Percentiles rank a stretch among this genome's conserved stretches.
Conservation (phyloP, 1,140 invertebrate genomes). For the Pogonomyrmex californicus region DNA sequence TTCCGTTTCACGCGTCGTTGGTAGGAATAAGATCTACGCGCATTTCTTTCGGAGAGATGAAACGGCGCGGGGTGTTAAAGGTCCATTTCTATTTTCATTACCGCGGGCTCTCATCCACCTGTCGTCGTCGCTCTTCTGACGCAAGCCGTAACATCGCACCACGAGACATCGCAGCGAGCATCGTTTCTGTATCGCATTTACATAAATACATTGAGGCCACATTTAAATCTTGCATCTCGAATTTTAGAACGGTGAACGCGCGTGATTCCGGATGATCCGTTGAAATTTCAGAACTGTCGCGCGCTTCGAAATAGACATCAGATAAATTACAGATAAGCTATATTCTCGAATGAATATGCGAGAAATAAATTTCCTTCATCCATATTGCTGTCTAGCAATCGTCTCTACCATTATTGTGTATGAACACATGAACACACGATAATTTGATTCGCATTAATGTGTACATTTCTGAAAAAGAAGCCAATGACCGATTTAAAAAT, state of each 20-base stretch:
- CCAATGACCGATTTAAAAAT: not conserved
- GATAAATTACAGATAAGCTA: not conserved
- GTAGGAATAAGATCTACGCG: conserved; percentile 38
- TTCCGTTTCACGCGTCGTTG: not conserved
- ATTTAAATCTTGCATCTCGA: conserved; percentile 42
- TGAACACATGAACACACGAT: not conserved
- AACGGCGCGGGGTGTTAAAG: conserved; percentile 48
- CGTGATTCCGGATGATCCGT: not conserved
- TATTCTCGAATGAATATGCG: not conserved
- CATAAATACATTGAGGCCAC: conserved; percentile 59
- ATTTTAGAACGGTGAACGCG: conserved; percentile 20
- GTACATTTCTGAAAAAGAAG: not conserved
- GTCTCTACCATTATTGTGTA: not conserved
- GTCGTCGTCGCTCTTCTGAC: conserved; percentile 80
- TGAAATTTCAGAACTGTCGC: conserved; percentile 36
- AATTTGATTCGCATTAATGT: not conserved
- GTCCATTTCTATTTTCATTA: conserved; percentile 80
- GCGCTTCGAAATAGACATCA: not conserved
- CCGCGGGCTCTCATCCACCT: conserved; percentile 80
- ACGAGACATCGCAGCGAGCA: conserved; percentile 17
- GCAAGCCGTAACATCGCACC: conserved; percentile 57
- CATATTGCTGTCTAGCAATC: not conserved
- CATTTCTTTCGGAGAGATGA: conserved; percentile 55
- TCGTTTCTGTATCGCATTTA: conserved; percentile 57
- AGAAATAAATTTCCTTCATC: not conserved